phyloP scores from a whole-genome alignment of 2,113 vertebrate genomes.

The Onychostoma macrolepis region DNA sequence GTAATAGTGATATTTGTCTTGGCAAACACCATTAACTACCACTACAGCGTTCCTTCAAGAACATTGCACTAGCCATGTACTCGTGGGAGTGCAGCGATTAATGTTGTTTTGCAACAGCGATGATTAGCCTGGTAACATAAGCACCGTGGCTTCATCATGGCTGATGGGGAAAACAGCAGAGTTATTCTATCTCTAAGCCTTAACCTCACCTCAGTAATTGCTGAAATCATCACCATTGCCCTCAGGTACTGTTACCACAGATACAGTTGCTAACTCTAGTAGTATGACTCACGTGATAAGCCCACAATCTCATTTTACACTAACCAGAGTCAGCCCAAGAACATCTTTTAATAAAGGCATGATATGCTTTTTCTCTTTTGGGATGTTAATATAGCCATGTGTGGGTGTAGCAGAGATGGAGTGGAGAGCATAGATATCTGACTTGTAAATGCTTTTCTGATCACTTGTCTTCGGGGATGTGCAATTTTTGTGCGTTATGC shows the following conservation, averaged over 20 bases:
- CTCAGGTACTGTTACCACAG: constrained; percentile 40
- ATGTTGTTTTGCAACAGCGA: constrained; percentile 14
- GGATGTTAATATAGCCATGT: neutral
- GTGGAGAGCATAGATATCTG: neutral
- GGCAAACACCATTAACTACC: neutral
- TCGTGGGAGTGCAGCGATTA: neutral
- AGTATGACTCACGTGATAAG: constrained; percentile 24
- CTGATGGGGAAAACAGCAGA: constrained; percentile 23
- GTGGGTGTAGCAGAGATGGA: neutral
- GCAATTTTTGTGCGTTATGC: neutral
- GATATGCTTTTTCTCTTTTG: constrained; percentile 21
- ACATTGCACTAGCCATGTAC: neutral
- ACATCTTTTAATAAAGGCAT: constrained; percentile 32
- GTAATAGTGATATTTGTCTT: constrained; percentile 1
- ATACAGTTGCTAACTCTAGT: constrained; percentile 27
- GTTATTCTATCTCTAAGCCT: constrained; percentile 27
- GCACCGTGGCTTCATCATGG: neutral
- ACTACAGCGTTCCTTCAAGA: neutral
- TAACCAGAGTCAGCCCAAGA: neutral
- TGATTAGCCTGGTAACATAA: constrained; percentile 3
- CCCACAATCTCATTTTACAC: constrained; percentile 40
- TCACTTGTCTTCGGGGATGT: neutral
- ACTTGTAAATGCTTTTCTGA: neutral
- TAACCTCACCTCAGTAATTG: constrained; percentile 34
- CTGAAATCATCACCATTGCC: constrained; percentile 37